phyloP scores from a whole-genome alignment of 2,888 invertebrate species.

The Sceliomorpha sp. region DNA sequence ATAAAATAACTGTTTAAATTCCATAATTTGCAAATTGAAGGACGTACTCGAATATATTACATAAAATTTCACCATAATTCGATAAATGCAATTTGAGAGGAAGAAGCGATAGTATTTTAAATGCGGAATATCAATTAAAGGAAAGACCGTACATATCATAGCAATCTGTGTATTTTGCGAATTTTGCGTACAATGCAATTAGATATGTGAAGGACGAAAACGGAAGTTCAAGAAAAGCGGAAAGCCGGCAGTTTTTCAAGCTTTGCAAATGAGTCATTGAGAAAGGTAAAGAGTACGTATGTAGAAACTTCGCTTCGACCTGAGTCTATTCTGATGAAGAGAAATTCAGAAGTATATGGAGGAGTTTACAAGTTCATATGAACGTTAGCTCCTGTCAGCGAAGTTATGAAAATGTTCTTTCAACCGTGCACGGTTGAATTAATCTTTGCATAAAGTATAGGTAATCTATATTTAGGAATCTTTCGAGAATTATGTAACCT shows the following conservation, averaged over 20 bases:
- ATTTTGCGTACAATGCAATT: constrained; percentile 39
- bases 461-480: not conserved
- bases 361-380: constrained; percentile 44
- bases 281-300: constrained; percentile 40
- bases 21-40: too few relatives aligned
- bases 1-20: too few relatives aligned
- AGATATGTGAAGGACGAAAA: constrained; percentile 38
- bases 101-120: too few relatives aligned
- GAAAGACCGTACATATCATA: too few relatives aligned
- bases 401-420: not conserved
- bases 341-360: constrained; percentile 16
- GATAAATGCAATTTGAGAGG: too few relatives aligned
- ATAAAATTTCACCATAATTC: too few relatives aligned
- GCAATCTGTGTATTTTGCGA: not conserved
- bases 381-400: constrained; percentile 14
- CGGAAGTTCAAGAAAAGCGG: constrained; percentile 29
- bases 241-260: constrained; percentile 15
- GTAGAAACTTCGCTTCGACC: constrained; percentile 39
- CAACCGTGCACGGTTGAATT: not conserved
- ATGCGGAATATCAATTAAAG: too few relatives aligned
- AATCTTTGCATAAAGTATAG: not conserved
- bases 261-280: constrained; percentile 48
- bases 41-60: too few relatives aligned
- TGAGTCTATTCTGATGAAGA: constrained; percentile 35
- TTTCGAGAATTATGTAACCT: too few relatives aligned